Evolutionary conservation across 2,113 vertebrate genomes (phyloP).

Genomic region (Triplophysa rosa): DNA sequence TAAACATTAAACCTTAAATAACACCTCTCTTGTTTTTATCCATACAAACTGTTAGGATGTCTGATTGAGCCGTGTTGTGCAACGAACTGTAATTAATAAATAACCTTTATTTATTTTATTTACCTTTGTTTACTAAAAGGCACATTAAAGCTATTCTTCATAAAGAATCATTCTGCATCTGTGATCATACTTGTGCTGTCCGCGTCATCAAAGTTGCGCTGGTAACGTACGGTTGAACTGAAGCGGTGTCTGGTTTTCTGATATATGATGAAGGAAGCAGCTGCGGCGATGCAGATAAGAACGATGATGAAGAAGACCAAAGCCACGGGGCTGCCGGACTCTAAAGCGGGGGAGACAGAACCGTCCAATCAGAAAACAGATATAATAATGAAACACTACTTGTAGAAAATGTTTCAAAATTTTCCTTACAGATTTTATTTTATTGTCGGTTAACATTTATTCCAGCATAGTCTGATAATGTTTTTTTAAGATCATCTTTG

Average conservation of each 20-base stretch:
- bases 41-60: not conserved
- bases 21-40: slow-evolving; percentile 21
- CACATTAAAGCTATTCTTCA: slow-evolving; percentile 42
- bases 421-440: too few species aligned
- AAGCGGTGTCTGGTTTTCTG: slow-evolving; percentile 76
- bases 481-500: too few species aligned
- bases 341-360: slow-evolving; percentile 62
- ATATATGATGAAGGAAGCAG: slow-evolving; percentile 74
- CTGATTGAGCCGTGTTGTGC: slow-evolving; percentile 1
- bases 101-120: too few species aligned
- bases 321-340: slow-evolving; percentile 72
- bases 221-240: slow-evolving; percentile 80
- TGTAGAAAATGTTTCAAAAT: too few species aligned
- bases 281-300: slow-evolving; percentile 63
- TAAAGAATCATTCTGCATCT: slow-evolving; percentile 59
- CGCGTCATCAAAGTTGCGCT: slow-evolving; percentile 81
- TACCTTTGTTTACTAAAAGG: slow-evolving; percentile 49
- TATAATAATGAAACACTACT: too few species aligned
- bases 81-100: slow-evolving; percentile 9
- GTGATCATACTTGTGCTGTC: slow-evolving; percentile 80
- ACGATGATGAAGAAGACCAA: slow-evolving; percentile 76
- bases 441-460: too few species aligned
- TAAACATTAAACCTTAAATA: slow-evolving; percentile 34
- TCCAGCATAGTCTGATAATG: too few species aligned
- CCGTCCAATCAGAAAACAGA: not conserved